phyloP scores from a whole-genome alignment of 2,888 invertebrate genomes.

The Drosophila gaucha region DNA sequence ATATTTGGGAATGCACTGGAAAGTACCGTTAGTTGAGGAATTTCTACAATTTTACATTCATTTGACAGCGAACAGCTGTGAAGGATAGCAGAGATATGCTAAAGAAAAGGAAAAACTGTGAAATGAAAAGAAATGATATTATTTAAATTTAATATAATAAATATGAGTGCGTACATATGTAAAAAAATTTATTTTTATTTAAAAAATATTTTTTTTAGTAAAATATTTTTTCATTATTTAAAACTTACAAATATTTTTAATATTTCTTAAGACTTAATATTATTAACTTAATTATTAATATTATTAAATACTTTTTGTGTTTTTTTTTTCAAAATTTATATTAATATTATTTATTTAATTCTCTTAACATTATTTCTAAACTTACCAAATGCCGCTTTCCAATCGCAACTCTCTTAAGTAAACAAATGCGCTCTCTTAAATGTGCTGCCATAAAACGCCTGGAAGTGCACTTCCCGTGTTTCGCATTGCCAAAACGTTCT shows the following conservation, averaged over 20 bases:
- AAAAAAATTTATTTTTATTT: not conserved
- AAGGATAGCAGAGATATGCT: not conserved
- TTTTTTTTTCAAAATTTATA: not conserved
- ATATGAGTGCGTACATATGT: no score
- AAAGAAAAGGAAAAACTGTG: not conserved
- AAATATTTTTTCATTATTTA: not conserved
- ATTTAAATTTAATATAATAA: not conserved
- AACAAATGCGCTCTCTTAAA: constrained; percentile 49
- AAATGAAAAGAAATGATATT: not conserved
- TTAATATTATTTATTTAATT: not conserved
- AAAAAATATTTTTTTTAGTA: not conserved
- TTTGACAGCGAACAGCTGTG: constrained; percentile 23
- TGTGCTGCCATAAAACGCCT: constrained; percentile 53
- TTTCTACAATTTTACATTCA: constrained; percentile 16
- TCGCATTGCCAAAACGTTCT: constrained; percentile 42
- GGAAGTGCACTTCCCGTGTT: constrained; percentile 42
- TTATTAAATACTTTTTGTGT: not conserved
- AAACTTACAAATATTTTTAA: no score
- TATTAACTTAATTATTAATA: no score
- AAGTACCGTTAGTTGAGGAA: not conserved
- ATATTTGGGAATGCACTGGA: constrained; percentile 15
- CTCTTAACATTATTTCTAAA: not conserved
- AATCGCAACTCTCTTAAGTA: constrained; percentile 46
- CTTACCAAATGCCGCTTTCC: constrained; percentile 35
- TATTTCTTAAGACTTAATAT: no score